Percentiles rank a stretch among this genome's conserved stretches.
These are phyloP conservation scores for Oegoconia quadripuncta DNA, from an alignment of 2,888 invertebrate species.

Conservation along the genomic window DNA sequence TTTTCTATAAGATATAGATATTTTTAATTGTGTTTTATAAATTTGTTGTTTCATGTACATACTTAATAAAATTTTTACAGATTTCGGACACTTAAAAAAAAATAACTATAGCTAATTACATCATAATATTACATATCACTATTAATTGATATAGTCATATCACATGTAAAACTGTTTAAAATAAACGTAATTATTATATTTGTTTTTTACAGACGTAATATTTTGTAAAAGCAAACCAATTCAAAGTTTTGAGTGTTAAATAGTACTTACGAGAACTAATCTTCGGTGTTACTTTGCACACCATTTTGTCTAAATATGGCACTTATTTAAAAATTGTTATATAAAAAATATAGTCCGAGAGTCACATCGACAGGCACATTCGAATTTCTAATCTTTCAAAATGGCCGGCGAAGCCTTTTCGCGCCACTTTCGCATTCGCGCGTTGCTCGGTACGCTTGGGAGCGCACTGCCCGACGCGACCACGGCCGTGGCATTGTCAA, in stretches of 20 bases:
- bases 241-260: conserved; percentile 6
- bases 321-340: conserved; percentile 3
- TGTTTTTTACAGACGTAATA: no score
- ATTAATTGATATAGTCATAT: no score
- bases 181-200: no score
- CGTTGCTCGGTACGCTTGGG: conserved; percentile 9
- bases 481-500: conserved; percentile 11
- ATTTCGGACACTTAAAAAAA: no score
- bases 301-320: conserved; percentile 37
- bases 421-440: conserved; percentile 10
- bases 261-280: conserved; percentile 47
- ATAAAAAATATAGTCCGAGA: conserved; percentile 2
- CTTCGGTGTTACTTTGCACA: conserved; percentile 58
- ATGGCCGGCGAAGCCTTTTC: conserved; percentile 11
- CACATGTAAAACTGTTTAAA: no score
- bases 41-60: no score
- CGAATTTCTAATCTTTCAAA: conserved; percentile 17
- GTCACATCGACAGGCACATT: conserved; percentile 16
- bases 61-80: no score
- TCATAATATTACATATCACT: no score
- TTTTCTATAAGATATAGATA: no score
- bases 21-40: no score
- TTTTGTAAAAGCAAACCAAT: no score
- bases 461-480: conserved; percentile 9
- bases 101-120: no score